Evolutionary conservation across 35 echinoderm and acorn worm genomes (phyloP).

Genomic region (Eucidaris tribuloides): DNA sequence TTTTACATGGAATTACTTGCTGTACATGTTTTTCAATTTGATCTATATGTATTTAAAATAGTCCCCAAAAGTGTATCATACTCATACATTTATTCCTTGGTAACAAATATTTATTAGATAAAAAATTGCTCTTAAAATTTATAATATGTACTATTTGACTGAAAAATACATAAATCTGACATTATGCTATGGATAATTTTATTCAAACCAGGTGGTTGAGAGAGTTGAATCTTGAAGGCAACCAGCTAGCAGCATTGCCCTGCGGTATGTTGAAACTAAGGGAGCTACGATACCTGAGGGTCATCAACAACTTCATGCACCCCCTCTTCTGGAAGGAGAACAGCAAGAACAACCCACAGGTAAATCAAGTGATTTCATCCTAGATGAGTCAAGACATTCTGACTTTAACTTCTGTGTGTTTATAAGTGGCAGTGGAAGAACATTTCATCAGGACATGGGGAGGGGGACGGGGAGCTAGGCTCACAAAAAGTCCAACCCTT

Average conservation of each 20-base stretch:
- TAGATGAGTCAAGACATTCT: no score
- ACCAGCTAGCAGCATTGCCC: slow-evolving; percentile 82
- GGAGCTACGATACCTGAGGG: slow-evolving; percentile 69
- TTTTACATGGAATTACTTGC: no score
- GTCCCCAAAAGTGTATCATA: background rate
- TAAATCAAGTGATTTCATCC: slow-evolving; percentile 15
- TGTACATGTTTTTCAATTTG: no score
- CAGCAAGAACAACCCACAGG: slow-evolving; percentile 85
- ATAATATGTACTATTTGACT: background rate
- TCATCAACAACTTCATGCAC: slow-evolving; percentile 98
- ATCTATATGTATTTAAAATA: background rate
- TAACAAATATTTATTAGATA: background rate
- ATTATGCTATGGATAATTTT: background rate
- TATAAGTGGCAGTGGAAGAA: no score
- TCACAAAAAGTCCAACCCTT: no score
- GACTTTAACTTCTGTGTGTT: no score
- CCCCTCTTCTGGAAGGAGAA: slow-evolving; percentile 96
- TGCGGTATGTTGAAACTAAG: slow-evolving; percentile 75
- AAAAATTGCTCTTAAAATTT: background rate
- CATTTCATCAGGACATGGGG: no score
- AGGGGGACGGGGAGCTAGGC: no score
- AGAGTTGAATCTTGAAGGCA: slow-evolving; percentile 83
- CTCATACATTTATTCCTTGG: background rate
- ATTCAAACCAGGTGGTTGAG: slow-evolving; percentile 10
- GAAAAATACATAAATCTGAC: background rate